These are phyloP conservation scores for Petrolisthes manimaculis DNA, from an alignment of 2,888 invertebrate species.

Conservation along the genomic window DNA sequence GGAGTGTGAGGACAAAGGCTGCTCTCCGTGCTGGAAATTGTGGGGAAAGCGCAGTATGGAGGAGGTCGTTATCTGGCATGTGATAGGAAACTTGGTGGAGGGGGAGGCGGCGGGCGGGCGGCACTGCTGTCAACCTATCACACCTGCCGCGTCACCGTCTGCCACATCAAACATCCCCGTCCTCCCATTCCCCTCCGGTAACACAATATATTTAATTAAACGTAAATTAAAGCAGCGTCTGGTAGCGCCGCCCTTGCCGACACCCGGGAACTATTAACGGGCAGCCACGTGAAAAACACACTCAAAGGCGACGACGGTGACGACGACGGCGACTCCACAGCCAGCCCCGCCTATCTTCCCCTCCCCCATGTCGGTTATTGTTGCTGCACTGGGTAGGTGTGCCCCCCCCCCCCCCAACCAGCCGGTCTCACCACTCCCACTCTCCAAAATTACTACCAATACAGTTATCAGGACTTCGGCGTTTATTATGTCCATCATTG, in stretches of 20 bases:
- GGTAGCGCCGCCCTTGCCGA: conserved; percentile 33
- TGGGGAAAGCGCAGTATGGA: conserved; percentile 11
- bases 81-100: conserved; percentile 51
- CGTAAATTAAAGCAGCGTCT: conserved; percentile 40
- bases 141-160: conserved; percentile 41
- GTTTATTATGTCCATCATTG: background rate
- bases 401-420: background rate
- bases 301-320: conserved; percentile 30
- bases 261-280: conserved; percentile 39
- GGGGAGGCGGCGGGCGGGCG: background rate
- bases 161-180: conserved; percentile 20
- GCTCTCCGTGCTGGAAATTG: conserved; percentile 1
- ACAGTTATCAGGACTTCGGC: conserved; percentile 10
- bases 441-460: conserved; percentile 22
- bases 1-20: background rate
- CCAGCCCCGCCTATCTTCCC: background rate
- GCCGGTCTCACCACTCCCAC: background rate
- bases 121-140: conserved; percentile 37
- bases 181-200: conserved; percentile 14
- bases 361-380: background rate
- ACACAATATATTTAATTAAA: conserved; percentile 54
- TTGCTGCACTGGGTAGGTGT: background rate
- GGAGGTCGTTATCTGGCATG: conserved; percentile 31
- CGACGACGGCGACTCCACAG: background rate
- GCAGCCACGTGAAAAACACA: conserved; percentile 37